Conservation (phyloP, 1,140 invertebrate genomes). For the Parapsyche elsis region DNA sequence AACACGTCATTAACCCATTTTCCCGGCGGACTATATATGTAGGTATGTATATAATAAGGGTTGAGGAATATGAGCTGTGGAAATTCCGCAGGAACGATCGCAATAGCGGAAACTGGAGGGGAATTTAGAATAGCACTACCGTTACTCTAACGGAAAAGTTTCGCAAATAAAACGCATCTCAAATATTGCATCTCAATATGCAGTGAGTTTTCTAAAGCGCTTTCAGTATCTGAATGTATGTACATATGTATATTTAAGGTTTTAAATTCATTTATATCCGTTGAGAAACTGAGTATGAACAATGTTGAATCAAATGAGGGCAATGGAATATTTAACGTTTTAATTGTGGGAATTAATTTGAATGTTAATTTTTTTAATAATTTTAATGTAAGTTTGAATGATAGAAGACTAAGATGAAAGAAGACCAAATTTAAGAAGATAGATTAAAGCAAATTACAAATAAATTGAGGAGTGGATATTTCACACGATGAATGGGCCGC, state of each 20-base stretch:
- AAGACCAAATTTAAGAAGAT: no score
- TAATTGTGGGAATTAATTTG: no score
- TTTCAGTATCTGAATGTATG: neutral
- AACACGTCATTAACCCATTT: constrained; percentile 2
- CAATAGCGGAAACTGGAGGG: neutral
- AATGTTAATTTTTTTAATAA: no score
- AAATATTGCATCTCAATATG: neutral
- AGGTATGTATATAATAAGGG: neutral
- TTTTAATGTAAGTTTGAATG: no score
- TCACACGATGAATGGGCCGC: no score
- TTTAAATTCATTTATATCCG: neutral
- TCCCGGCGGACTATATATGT: neutral
- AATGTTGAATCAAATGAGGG: no score
- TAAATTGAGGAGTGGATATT: no score
- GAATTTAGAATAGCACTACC: neutral
- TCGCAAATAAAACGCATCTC: neutral
- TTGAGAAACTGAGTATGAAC: no score
- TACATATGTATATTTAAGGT: neutral
- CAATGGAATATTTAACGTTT: no score
- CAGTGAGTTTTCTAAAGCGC: neutral
- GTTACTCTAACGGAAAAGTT: neutral
- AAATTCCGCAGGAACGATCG: neutral
- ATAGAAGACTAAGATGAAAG: no score
- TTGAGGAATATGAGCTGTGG: neutral
- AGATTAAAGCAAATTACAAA: no score